phyloP scores from a whole-genome alignment of 2,797 vertebrate genomes.

The Pteronotus mesoamericanus region DNA sequence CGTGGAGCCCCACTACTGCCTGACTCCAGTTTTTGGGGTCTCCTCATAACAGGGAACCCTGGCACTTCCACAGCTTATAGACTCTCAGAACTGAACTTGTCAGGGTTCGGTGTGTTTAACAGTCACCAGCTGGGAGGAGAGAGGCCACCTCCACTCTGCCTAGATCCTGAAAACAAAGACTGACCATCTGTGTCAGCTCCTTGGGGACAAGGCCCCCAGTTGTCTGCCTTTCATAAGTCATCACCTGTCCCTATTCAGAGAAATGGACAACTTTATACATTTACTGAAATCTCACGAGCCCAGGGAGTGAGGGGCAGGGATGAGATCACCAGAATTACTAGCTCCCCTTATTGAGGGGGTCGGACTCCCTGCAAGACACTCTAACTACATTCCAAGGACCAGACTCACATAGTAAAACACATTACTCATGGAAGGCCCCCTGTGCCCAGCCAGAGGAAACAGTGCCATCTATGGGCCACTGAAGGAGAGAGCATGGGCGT shows the following conservation, averaged over 20 bases:
- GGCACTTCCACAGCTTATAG: neutral
- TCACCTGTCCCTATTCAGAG: neutral
- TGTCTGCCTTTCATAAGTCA: neutral
- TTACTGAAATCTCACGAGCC: neutral
- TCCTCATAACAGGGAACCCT: neutral
- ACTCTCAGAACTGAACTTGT: neutral
- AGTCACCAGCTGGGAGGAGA: neutral
- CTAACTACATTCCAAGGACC: neutral
- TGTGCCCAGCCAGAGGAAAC: neutral
- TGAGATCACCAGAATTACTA: neutral
- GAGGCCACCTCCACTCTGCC: neutral
- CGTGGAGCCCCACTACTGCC: neutral
- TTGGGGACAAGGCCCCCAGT: neutral
- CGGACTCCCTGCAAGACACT: neutral
- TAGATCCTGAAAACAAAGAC: neutral
- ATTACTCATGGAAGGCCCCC: accelerated
- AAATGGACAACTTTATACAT: neutral
- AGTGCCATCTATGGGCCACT: constrained; percentile 15
- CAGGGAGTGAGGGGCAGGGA: neutral
- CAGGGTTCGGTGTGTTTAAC: neutral
- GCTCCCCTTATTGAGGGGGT: neutral
- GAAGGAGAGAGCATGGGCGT: neutral
- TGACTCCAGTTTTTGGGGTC: neutral
- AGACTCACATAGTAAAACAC: neutral
- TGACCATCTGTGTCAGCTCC: neutral